A percentile compares a stretch with the other conserved stretches of the same genome.
These are phyloP conservation scores for Drosophila chauvacae DNA, from an alignment of 1,140 invertebrate genomes.

Conservation along the genomic window DNA sequence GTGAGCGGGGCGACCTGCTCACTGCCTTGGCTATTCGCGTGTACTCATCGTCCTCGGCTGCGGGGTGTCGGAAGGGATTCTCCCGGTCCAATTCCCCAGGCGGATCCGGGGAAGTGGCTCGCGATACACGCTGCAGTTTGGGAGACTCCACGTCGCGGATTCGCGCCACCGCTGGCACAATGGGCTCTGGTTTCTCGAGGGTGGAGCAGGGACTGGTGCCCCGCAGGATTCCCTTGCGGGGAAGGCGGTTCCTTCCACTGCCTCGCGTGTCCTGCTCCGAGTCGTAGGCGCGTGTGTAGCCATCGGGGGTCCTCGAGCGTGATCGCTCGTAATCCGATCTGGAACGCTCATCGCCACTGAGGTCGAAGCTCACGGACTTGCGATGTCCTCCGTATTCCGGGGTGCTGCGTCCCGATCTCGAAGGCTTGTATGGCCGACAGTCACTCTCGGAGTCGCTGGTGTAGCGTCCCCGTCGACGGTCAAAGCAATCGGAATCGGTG, in stretches of 20 bases:
- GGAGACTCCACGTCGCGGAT: slow-evolving; percentile 77
- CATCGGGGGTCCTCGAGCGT: slow-evolving; percentile 69
- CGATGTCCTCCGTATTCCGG: slow-evolving; percentile 75
- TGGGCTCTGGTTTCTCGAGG: slow-evolving; percentile 58
- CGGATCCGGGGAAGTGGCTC: slow-evolving; percentile 65
- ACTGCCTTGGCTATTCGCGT: slow-evolving; percentile 75
- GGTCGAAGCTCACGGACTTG: slow-evolving; percentile 83
- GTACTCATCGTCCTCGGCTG: slow-evolving; percentile 66
- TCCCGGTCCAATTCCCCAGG: slow-evolving; percentile 75
- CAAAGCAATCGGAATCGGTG: slow-evolving; percentile 75
- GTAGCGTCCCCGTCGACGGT: slow-evolving; percentile 65
- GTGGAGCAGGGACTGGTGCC: slow-evolving; percentile 76
- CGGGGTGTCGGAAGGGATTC: slow-evolving; percentile 76
- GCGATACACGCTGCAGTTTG: slow-evolving; percentile 60
- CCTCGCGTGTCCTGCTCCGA: slow-evolving; percentile 76
- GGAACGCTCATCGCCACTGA: slow-evolving; percentile 81
- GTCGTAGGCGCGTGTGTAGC: slow-evolving; percentile 68
- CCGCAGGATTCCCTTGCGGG: slow-evolving; percentile 77
- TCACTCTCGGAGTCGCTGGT: slow-evolving; percentile 83
- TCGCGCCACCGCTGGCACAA: slow-evolving; percentile 74
- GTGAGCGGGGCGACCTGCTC: slow-evolving; percentile 67
- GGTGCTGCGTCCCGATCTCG: slow-evolving; percentile 74
- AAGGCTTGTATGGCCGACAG: slow-evolving; percentile 60
- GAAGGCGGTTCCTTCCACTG: slow-evolving; percentile 46
- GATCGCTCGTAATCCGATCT: slow-evolving; percentile 81